Base-by-base conservation (phyloP, 2,113 vertebrate genomes). In the Buteo buteo region DNA sequence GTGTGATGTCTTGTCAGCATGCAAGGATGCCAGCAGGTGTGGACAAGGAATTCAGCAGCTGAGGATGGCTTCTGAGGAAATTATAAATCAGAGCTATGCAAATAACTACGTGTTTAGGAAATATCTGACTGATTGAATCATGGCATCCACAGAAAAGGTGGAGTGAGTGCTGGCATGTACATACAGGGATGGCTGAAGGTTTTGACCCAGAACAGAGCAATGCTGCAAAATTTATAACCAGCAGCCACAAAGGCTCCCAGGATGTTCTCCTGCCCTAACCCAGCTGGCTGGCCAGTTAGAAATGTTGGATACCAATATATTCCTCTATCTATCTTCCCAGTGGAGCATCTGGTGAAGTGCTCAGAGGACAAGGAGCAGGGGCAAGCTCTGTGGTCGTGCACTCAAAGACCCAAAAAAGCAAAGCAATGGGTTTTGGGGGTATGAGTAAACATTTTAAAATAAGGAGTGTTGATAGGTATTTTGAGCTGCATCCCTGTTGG, bases 81-180 rank as follows among this genome's bases (percentile, higher is more conserved):
- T 20, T 1, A 6, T 14, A 44, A 44, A 13, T 13, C n/a, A 1
- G 6, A 83, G 32, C 24, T 61, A 62, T 7, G 32, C 66, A 72
- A 67, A 67, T 26, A 42, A 18, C 7, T 20, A 5, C 1, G 1
- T 34, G 20, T 9, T n/a, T 11, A 86, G 32, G 25, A 82, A 69
- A n/a, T 9, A 32, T 1, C 20, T 42, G 38, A 21, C 13, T 9
- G 8, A 25, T 1, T 1, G 3, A 71, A 59, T 45, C 21, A 36
- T 2, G 10, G 10, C 34, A 36, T 7, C 45, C 8, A 14, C 4
- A 40, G n/a, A 47, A 76, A 64, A 31, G 29, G 36, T 2, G 3
- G 22, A 24, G 42, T 26, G 40, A 73, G 47, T 12, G 32, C 29
- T 16, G 5, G 36, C 62, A 81, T 2, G 1, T 54, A n/a, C 0